These are phyloP conservation scores for Conomelus anceps DNA, from an alignment of 2,888 invertebrate genomes.

Conservation along the genomic window DNA sequence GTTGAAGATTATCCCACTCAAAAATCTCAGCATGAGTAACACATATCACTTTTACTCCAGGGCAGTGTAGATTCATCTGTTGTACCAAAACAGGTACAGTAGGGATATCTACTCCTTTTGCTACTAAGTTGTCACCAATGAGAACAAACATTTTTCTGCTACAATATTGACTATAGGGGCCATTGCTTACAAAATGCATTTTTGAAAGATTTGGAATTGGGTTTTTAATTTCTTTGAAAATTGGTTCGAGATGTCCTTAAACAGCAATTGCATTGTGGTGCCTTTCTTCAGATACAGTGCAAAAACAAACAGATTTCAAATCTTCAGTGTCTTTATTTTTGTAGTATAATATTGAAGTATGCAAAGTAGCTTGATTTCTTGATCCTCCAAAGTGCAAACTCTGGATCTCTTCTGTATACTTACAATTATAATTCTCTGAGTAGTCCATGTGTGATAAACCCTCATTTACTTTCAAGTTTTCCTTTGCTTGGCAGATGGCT, in stretches of 20 bases:
- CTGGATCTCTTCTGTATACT: constrained; percentile 13
- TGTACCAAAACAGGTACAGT: constrained; percentile 4
- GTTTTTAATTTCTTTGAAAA: constrained; percentile 29
- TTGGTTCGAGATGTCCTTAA: constrained; percentile 39
- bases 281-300: constrained; percentile 37
- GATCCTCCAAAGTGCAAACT: constrained; percentile 17
- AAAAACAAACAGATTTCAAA: constrained; percentile 30
- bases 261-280: constrained; percentile 41
- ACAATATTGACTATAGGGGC: constrained; percentile 39
- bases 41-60: too few species aligned
- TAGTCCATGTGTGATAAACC: constrained; percentile 7
- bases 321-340: neutral
- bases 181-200: constrained; percentile 40
- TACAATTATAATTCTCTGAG: constrained; percentile 4
- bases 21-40: constrained; percentile 4
- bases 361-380: constrained; percentile 16
- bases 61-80: neutral
- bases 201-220: constrained; percentile 23
- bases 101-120: constrained; percentile 20
- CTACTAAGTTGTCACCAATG: constrained; percentile 35
- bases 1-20: neutral
- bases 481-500: neutral
- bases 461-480: neutral
- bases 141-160: constrained; percentile 40
- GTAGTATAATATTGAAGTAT: constrained; percentile 20